phyloP scores from a whole-genome alignment of 2,113 vertebrate genomes.

The Bos taurus region ARS-UCD2.0 NC_037345.1:4115501-4116000 shows the following conservation, averaged over 20 bases:
- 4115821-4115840: background rate
- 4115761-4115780: background rate
- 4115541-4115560: background rate
- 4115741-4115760: background rate
- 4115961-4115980: background rate
- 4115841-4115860: background rate
- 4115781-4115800: background rate
- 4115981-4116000: background rate
- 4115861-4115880: background rate
- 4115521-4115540: background rate
- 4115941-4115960: background rate
- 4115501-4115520: background rate
- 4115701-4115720: background rate
- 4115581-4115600: background rate
- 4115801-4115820: background rate
- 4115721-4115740: background rate
- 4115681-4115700: background rate
- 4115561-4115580: background rate
- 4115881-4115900: background rate
- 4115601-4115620: background rate
- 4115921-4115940: background rate
- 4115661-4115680: background rate
- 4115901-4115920: background rate
- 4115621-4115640: background rate
- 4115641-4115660: background rate